Conservation (phyloP, 2,888 invertebrate genomes). For the Zonitis immaculata region DNA sequence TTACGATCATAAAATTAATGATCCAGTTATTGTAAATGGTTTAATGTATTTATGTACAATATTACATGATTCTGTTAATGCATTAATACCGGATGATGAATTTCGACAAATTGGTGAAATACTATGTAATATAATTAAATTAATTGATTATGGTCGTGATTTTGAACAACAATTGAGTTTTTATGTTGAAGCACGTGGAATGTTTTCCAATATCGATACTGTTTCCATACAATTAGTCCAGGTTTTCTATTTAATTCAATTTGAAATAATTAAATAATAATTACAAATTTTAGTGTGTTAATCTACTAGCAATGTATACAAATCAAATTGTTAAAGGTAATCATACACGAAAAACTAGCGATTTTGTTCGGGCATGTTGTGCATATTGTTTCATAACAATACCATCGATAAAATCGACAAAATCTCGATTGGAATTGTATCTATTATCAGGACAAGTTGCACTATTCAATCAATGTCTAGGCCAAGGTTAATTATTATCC, state of each 20-base stretch:
- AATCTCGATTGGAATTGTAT: slow-evolving; percentile 77
- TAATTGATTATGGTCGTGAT: slow-evolving; percentile 78
- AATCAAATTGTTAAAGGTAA: slow-evolving; percentile 65
- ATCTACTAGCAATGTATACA: slow-evolving; percentile 68
- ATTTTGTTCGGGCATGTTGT: slow-evolving; percentile 89
- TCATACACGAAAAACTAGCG: slow-evolving; percentile 74
- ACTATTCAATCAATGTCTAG: slow-evolving; percentile 81
- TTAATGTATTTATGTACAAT: slow-evolving; percentile 84
- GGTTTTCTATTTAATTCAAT: too few species aligned
- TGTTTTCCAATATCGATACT: slow-evolving; percentile 85
- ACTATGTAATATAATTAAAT: slow-evolving; percentile 73
- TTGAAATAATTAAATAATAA: slow-evolving; percentile 4
- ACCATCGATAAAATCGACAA: slow-evolving; percentile 85
- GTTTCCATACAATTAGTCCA: slow-evolving; percentile 84
- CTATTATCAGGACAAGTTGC: slow-evolving; percentile 85
- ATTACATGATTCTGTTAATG: slow-evolving; percentile 90
- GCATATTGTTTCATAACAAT: slow-evolving; percentile 96
- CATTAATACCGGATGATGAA: slow-evolving; percentile 89
- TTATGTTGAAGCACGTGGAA: slow-evolving; percentile 86
- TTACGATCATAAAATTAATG: slow-evolving; percentile 55
- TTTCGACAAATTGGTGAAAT: slow-evolving; percentile 78
- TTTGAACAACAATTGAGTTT: slow-evolving; percentile 89
- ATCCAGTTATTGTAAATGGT: slow-evolving; percentile 83
- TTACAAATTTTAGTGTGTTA: slow-evolving; percentile 65
- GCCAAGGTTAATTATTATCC: slow-evolving; percentile 63